A percentile compares a stretch with the other conserved stretches of the same genome.
These are phyloP conservation scores for Hypanus sabinus DNA, from an alignment of 2,113 vertebrate species.

Conservation along the genomic window DNA sequence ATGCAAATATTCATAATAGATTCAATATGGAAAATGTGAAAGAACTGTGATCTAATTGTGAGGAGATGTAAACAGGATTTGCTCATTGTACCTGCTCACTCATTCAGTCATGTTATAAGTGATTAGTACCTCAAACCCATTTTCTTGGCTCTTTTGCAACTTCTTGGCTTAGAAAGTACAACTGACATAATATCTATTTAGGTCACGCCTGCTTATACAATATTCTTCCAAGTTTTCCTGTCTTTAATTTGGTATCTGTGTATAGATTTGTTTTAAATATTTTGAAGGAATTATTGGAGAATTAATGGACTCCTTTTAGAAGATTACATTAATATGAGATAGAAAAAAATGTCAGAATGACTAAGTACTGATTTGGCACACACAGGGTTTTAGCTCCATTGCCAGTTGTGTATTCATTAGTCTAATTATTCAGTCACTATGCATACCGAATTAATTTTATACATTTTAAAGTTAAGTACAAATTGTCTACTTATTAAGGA, in stretches of 20 bases:
- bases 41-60: no score
- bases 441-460: not conserved
- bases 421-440: not conserved
- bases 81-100: not conserved
- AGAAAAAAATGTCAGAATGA: not conserved
- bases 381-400: not conserved
- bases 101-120: not conserved
- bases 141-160: not conserved
- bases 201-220: not conserved
- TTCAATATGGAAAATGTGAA: not conserved
- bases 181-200: not conserved
- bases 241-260: not conserved
- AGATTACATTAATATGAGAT: not conserved
- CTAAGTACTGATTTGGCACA: not conserved
- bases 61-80: no score
- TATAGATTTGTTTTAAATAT: not conserved
- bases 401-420: not conserved
- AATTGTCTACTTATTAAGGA: no score
- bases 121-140: not conserved
- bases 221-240: not conserved
- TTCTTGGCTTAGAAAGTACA: not conserved
- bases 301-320: not conserved
- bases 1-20: not conserved
- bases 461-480: not conserved
- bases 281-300: not conserved